Base-by-base conservation (phyloP, 2,888 invertebrate genomes). In the Anthophora plumipes region DNA sequence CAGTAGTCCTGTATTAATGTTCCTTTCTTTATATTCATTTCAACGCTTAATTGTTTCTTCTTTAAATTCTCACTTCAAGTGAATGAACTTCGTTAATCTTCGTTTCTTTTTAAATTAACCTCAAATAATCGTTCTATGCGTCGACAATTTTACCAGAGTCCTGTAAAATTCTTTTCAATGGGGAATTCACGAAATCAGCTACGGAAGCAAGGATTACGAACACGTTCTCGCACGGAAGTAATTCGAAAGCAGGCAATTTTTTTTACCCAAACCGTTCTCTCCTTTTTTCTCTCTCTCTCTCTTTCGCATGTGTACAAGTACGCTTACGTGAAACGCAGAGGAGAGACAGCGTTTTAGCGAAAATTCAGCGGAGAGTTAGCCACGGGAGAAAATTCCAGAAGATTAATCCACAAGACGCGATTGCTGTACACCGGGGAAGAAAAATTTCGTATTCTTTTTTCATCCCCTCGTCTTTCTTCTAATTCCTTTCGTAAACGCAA, bases 341-440 rank as follows among this genome's bases (percentile, higher is more conserved):
- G 68, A 43, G 46, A 57, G 25, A 37, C 17, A 68, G 43, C 9
- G 20, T 61, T 52, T 61, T 31, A 25, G 61, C 41, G 50, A 61
- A 52, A 61, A 70, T 52, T 70, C 52, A 61, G 48, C 7, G 61
- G 50, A 20, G 52, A 22, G 25, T 67, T n/a, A 70, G 50, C 39
- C 41, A 14, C 14, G 41, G 43, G 70, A 12, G 22, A 61, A 52
- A 70, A 70, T 52, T 61, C n/a, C 50, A 52, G 48, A 31, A 70
- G 39, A 70, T 61, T 70, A 61, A 70, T 70, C 25, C 14, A 39
- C 52, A 52, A 70, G 61, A 22, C 41, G 70, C 17, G 61, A 41
- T 39, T n/a, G 50, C 31, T 9, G 25, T 41, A 41, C 31, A 41
- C 50, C 25, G 70, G 20, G 31, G 46, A 14, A 57, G 37, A 31